A percentile compares a stretch with the other conserved stretches of the same genome.
These are phyloP conservation scores for Phalera bucephala DNA, from an alignment of 2,888 invertebrate genomes.

Conservation along the genomic window DNA sequence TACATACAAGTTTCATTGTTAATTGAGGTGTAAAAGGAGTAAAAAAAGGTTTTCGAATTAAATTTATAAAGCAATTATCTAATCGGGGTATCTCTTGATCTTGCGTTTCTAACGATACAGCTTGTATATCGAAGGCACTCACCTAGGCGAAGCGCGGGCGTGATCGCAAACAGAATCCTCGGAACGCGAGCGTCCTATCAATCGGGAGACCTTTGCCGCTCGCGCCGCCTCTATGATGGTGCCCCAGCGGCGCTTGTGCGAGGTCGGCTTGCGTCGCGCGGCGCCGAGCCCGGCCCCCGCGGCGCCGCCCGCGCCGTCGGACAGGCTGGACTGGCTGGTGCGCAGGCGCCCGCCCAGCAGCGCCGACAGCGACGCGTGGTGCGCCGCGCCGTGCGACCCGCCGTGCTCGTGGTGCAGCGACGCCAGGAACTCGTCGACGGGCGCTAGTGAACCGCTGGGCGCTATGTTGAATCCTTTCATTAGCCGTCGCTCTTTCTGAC, in stretches of 20 bases:
- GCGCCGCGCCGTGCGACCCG: constrained; percentile 55
- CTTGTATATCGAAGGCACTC: background rate
- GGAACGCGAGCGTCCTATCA: constrained; percentile 90
- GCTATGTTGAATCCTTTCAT: constrained; percentile 97
- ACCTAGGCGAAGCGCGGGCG: constrained; percentile 82
- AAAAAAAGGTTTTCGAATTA: no score
- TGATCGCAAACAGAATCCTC: constrained; percentile 91
- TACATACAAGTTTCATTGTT: no score
- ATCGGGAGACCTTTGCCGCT: constrained; percentile 89
- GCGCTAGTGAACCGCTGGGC: constrained; percentile 86
- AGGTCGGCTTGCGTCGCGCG: constrained; percentile 65
- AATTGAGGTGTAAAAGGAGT: no score
- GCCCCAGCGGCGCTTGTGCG: constrained; percentile 91
- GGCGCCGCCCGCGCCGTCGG: constrained; percentile 47
- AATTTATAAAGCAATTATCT: no score
- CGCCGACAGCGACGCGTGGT: constrained; percentile 84
- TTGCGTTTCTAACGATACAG: no score
- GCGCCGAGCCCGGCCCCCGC: constrained; percentile 13
- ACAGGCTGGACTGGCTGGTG: constrained; percentile 67
- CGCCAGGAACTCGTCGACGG: constrained; percentile 91
- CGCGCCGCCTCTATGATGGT: constrained; percentile 94
- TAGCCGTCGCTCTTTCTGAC: constrained; percentile 94
- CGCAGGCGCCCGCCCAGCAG: constrained; percentile 84
- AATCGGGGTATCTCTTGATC: no score
- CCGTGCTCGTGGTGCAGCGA: constrained; percentile 86